Percentiles rank a stretch among this genome's conserved stretches.
Evolutionary conservation across 2,888 invertebrate species (phyloP).

Genomic region (Glomeris marginata): DNA sequence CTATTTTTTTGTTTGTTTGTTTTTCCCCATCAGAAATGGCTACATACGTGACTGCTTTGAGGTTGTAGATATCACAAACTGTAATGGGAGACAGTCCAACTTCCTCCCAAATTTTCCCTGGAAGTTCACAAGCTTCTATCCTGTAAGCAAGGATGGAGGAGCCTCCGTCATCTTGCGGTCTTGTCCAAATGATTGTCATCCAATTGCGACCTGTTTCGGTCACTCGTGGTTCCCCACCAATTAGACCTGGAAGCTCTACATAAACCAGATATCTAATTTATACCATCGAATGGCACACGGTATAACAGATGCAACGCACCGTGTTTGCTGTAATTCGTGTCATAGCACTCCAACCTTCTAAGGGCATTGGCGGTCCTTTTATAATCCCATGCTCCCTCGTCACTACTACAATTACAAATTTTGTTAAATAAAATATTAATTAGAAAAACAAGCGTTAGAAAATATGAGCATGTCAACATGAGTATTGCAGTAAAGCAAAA

Average conservation of each 20-base stretch:
- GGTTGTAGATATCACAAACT: slow-evolving; percentile 66
- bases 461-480: too few relatives aligned
- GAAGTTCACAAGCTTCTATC: slow-evolving; percentile 57
- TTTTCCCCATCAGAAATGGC: not conserved
- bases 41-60: slow-evolving; percentile 45
- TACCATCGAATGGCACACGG: too few relatives aligned
- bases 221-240: slow-evolving; percentile 55
- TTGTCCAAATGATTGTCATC: slow-evolving; percentile 69
- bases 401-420: not conserved
- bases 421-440: too few relatives aligned
- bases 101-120: slow-evolving; percentile 61
- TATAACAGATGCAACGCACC: too few relatives aligned
- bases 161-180: slow-evolving; percentile 46
- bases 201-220: slow-evolving; percentile 73
- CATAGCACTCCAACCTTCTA: not conserved
- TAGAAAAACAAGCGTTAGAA: too few relatives aligned
- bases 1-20: not conserved
- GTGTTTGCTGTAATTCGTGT: too few relatives aligned
- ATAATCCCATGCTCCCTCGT: slow-evolving; percentile 10
- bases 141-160: slow-evolving; percentile 68
- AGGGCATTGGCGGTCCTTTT: slow-evolving; percentile 3
- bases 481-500: not conserved
- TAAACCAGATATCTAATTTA: too few relatives aligned
- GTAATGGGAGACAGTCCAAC: slow-evolving; percentile 61
- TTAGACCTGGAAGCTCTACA: slow-evolving; percentile 67